Conservation (phyloP, 2,113 vertebrate species). For the Tragelaphus buxtoni region DNA sequence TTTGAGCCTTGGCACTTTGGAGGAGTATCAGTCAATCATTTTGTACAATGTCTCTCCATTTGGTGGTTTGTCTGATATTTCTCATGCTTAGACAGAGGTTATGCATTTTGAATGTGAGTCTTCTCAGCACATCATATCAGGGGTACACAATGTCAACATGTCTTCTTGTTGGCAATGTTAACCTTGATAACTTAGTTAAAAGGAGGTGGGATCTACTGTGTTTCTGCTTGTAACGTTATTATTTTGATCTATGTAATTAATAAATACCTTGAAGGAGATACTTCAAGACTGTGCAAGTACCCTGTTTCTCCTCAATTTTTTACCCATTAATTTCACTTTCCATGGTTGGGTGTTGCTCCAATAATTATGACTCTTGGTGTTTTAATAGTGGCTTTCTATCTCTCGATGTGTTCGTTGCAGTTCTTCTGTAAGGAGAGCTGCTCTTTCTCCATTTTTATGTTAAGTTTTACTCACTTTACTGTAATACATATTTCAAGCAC, state of each 20-base stretch:
- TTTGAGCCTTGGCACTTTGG: too few relatives aligned
- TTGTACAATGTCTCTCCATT: not conserved
- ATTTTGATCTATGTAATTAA: not conserved
- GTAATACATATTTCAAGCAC: not conserved
- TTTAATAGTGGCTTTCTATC: not conserved
- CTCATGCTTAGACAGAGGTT: not conserved
- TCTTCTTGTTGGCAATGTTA: not conserved
- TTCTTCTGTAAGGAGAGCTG: not conserved
- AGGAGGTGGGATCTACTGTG: not conserved
- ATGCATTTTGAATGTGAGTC: not conserved
- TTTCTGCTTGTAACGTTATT: not conserved
- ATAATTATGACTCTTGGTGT: too few relatives aligned
- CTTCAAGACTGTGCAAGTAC: not conserved
- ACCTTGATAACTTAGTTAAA: not conserved
- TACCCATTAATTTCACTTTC: not conserved
- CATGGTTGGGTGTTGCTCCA: not conserved
- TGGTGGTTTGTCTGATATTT: not conserved
- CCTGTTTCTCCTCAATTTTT: not conserved
- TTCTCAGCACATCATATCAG: not conserved
- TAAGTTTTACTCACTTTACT: not conserved
- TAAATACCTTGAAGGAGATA: not conserved
- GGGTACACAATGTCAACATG: too few relatives aligned
- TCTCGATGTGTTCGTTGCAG: not conserved
- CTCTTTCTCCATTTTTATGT: not conserved
- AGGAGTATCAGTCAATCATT: not conserved